These are phyloP conservation scores for Tamias sibiricus DNA, from an alignment of 2,113 vertebrate species.

Conservation along the genomic window DNA sequence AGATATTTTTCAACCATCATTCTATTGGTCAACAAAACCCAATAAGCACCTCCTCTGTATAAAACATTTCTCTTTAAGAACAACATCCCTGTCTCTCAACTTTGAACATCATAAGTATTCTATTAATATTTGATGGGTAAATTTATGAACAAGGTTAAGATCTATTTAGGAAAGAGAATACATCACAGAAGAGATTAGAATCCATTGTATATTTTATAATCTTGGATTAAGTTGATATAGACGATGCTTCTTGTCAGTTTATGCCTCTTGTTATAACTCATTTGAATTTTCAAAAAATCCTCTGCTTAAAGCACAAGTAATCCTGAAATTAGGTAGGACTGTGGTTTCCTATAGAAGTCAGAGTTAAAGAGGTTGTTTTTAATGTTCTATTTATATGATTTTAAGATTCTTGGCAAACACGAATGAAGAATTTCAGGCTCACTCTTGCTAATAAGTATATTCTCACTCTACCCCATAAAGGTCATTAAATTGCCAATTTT, in stretches of 20 bases:
- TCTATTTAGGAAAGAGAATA: not conserved
- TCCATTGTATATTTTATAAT: constrained; percentile 15
- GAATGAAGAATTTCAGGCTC: constrained; percentile 4
- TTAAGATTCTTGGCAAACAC: constrained; percentile 34
- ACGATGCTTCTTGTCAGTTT: not conserved
- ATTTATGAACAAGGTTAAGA: not conserved
- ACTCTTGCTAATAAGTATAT: not conserved
- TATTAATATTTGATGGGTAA: not conserved
- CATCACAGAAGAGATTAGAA: not conserved
- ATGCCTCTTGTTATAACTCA: not conserved
- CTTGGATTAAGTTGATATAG: not conserved
- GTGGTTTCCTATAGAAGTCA: constrained; percentile 20
- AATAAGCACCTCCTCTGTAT: not conserved
- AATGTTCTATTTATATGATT: constrained; percentile 27
- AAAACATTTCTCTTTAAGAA: constrained; percentile 16
- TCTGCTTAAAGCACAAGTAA: constrained; percentile 46
- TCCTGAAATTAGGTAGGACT: not conserved
- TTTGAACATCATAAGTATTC: not conserved
- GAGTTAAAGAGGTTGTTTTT: not conserved
- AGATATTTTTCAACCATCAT: not conserved
- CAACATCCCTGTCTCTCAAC: not conserved
- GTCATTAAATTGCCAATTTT: not conserved
- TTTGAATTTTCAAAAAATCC: constrained; percentile 33
- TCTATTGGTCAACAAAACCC: not conserved
- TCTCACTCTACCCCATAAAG: not conserved